Base-by-base conservation (phyloP, 1,140 invertebrate species). In the Meteorus sp. region DNA sequence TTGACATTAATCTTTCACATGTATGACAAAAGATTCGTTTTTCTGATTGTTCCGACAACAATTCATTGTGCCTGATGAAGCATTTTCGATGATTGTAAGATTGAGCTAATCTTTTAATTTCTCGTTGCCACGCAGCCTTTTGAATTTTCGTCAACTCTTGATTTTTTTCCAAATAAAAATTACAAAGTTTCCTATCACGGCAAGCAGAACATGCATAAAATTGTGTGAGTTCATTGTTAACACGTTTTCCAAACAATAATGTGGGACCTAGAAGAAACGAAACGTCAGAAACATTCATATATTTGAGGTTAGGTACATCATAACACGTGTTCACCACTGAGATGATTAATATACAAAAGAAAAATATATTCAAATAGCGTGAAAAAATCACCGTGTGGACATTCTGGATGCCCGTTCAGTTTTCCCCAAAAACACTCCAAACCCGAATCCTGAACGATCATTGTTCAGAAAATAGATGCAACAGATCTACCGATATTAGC, bases 191-290 rank as follows among this genome's bases (percentile, higher is more conserved):
- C 61, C 83, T 74, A 67, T 91, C 86, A 56, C 92, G 83, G 68
- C 87, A 91, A 2, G 89, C 90, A 1, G 93, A 87, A 73, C 93
- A 95, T 0, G 87, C 85, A 76, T 84, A 94, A 75, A 87, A 93
- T 59, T 82, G 81, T 19, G 81, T 76, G 25, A 81, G 73, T 59
- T 81, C 70, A 6, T 70, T 69, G 23, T 79, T 54, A 6, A 65
- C 60, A 51, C 70, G 70, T 61, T 75, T 76, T 23, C 83, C 84
- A 82, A 91, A 91, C 60, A 90, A 74, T 56, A 91, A 76, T 19
- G 88, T 85, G 55, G 89, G 89, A 9, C 90, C 84, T 85, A 44
- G 5, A 64, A 60, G 50, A 61, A 66, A 13, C 17, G 13, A 35
- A 53, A 22, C 13, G 11, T 53, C 44, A 15, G 23, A 44, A 51